Evolutionary conservation across 2,888 invertebrate genomes (phyloP).

Genomic region (Melanostoma mellinum): DNA sequence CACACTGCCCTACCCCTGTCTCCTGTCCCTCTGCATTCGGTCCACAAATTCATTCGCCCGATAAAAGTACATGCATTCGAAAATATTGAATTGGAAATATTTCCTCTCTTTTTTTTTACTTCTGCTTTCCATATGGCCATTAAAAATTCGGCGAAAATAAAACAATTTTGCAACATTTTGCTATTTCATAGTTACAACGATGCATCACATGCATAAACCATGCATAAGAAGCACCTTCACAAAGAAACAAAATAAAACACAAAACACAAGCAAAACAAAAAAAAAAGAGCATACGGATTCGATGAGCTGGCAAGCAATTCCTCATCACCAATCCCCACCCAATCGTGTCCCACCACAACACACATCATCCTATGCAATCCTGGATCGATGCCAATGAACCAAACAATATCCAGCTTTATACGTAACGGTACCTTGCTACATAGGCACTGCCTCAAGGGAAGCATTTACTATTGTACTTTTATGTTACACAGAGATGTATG

Average conservation of each 20-base stretch:
- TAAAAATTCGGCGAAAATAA: constrained; percentile 17
- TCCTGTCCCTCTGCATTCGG: neutral
- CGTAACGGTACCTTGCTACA: neutral
- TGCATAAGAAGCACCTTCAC: constrained; percentile 13
- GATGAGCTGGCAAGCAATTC: constrained; percentile 58
- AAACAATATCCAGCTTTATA: constrained; percentile 47
- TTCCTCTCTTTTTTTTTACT: constrained; percentile 31
- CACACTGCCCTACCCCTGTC: neutral
- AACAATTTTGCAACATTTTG: constrained; percentile 35
- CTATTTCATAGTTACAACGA: constrained; percentile 40
- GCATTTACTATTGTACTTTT: constrained; percentile 48
- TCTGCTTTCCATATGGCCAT: neutral
- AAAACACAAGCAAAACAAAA: neutral
- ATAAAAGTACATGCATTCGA: constrained; percentile 10
- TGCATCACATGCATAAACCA: constrained; percentile 28
- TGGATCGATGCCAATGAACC: constrained; percentile 63
- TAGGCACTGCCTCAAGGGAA: constrained; percentile 41
- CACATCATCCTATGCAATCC: neutral
- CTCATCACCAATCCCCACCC: constrained; percentile 33
- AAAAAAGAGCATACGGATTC: constrained; percentile 23
- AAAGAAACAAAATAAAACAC: constrained; percentile 10
- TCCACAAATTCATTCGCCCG: too few relatives aligned
- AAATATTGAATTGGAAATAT: constrained; percentile 52
- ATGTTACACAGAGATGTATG: constrained; percentile 11
- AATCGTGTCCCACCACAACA: too few relatives aligned